phyloP scores from a whole-genome alignment of 2,113 vertebrate species.

The Nothocercus julius region DNA sequence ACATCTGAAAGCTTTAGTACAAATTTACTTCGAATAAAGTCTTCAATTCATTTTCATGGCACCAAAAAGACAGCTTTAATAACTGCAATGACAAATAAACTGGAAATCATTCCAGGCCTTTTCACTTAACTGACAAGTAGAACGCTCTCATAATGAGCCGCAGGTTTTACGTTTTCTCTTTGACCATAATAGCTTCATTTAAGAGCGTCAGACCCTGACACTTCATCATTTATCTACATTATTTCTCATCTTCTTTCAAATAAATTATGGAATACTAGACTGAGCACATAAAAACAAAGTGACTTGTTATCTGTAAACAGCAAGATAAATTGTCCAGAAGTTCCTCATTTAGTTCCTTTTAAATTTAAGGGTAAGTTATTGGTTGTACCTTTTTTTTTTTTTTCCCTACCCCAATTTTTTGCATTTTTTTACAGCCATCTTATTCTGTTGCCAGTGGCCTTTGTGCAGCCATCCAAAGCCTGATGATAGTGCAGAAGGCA shows the following conservation, averaged over 20 bases:
- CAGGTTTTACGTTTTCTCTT: slow-evolving; percentile 89
- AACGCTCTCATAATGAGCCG: slow-evolving; percentile 91
- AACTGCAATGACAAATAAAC: slow-evolving; percentile 94
- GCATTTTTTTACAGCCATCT: slow-evolving; percentile 81
- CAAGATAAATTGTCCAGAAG: slow-evolving; percentile 90
- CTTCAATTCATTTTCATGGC: slow-evolving; percentile 89
- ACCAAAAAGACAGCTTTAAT: slow-evolving; percentile 93
- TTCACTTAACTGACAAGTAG: slow-evolving; percentile 92
- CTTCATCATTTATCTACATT: slow-evolving; percentile 93
- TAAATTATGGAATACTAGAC: slow-evolving; percentile 91
- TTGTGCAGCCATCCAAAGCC: slow-evolving; percentile 80
- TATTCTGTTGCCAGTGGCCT: slow-evolving; percentile 82
- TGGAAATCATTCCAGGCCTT: slow-evolving; percentile 89
- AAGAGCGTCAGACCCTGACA: slow-evolving; percentile 91
- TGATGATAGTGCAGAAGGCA: slow-evolving; percentile 78
- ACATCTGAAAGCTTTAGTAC: slow-evolving; percentile 88
- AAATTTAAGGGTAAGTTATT: slow-evolving; percentile 84
- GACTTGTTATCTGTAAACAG: slow-evolving; percentile 91
- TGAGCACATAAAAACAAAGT: slow-evolving; percentile 91
- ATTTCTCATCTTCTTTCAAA: slow-evolving; percentile 93
- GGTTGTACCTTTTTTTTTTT: slow-evolving; percentile 76
- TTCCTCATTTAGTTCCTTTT: slow-evolving; percentile 85
- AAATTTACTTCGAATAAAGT: slow-evolving; percentile 89
- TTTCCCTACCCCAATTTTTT: slow-evolving; percentile 68
- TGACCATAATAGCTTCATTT: slow-evolving; percentile 92